These are phyloP conservation scores for Micropoecilia bifurca DNA, from an alignment of 2,797 vertebrate genomes.

Conservation along the genomic window DNA sequence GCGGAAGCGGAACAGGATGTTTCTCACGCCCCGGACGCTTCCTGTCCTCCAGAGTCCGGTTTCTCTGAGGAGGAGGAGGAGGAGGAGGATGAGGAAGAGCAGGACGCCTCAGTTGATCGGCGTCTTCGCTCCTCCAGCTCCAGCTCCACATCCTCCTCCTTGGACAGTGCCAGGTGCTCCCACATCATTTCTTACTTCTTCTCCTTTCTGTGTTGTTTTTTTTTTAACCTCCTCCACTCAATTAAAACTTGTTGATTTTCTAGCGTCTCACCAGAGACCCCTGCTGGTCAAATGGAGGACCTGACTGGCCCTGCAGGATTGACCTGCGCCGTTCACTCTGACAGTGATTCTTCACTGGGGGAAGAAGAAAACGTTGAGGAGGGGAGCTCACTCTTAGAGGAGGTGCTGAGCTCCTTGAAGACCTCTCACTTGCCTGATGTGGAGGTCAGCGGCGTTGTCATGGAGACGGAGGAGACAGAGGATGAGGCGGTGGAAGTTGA, in stretches of 20 bases:
- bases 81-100: too few relatives aligned
- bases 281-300: slow-evolving; percentile 43
- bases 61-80: slow-evolving; percentile 33
- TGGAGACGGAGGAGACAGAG: slow-evolving; percentile 36
- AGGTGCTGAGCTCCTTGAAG: slow-evolving; percentile 82
- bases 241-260: slow-evolving; percentile 27
- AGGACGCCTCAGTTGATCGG: slow-evolving; percentile 34
- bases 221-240: background rate
- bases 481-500: slow-evolving; percentile 18
- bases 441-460: slow-evolving; percentile 40
- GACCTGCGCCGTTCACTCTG: background rate
- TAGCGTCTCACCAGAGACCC: slow-evolving; percentile 57
- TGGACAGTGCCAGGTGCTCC: slow-evolving; percentile 65
- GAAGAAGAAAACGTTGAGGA: slow-evolving; percentile 54
- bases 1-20: slow-evolving; percentile 44
- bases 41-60: slow-evolving; percentile 35
- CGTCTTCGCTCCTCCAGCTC: slow-evolving; percentile 22
- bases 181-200: background rate
- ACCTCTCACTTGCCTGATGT: slow-evolving; percentile 52
- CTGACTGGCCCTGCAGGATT: slow-evolving; percentile 24
- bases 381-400: slow-evolving; percentile 77
- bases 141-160: slow-evolving; percentile 51
- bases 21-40: slow-evolving; percentile 48
- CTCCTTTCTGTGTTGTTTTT: background rate
- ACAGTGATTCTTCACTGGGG: slow-evolving; percentile 11